phyloP scores from a whole-genome alignment of 1,140 invertebrate species.

The Drosophila kepulauana region DNA sequence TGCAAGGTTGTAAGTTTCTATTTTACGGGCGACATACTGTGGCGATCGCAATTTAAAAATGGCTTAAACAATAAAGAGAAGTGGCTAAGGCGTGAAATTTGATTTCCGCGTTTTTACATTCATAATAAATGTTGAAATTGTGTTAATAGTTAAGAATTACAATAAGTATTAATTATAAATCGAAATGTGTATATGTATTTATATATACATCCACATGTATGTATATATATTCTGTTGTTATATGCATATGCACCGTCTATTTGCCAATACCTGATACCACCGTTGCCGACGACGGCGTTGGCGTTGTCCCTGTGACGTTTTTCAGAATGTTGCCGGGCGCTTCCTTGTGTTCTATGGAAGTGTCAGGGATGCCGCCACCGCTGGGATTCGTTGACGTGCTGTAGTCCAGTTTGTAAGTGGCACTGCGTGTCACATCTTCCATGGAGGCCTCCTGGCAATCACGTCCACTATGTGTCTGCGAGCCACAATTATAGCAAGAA shows the following conservation, averaged over 20 bases:
- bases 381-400: constrained; percentile 50
- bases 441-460: constrained; percentile 95
- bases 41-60: constrained; percentile 47
- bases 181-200: constrained; percentile 23
- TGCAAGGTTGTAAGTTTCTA: constrained; percentile 34
- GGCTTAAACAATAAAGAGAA: constrained; percentile 76
- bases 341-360: constrained; percentile 50
- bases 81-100: constrained; percentile 82
- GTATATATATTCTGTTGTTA: constrained; percentile 4
- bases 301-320: constrained; percentile 47
- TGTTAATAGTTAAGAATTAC: constrained; percentile 78
- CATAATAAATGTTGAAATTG: constrained; percentile 70
- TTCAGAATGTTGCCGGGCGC: constrained; percentile 48
- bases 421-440: constrained; percentile 92
- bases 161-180: constrained; percentile 45
- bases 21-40: constrained; percentile 53
- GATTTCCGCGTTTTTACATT: constrained; percentile 78
- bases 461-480: constrained; percentile 90
- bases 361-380: constrained; percentile 27
- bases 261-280: constrained; percentile 62
- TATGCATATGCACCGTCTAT: constrained; percentile 49
- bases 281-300: constrained; percentile 35
- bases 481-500: constrained; percentile 91
- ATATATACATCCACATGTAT: neutral
- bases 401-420: constrained; percentile 88